These are phyloP conservation scores for Serilophus lunatus DNA, from an alignment of 2,113 vertebrate genomes.

Conservation along the genomic window DNA sequence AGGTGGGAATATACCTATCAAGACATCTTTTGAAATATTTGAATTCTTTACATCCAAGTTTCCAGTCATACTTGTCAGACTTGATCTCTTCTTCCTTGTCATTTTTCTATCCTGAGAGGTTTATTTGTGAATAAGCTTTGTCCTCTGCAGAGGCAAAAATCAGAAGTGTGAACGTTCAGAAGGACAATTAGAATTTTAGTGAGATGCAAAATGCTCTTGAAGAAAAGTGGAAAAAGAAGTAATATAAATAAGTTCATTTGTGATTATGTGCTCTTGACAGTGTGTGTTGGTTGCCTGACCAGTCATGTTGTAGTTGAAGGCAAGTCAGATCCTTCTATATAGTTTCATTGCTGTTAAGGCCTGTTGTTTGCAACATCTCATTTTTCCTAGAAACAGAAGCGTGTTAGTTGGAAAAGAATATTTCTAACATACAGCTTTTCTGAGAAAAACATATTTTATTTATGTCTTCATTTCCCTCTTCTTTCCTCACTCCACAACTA, in stretches of 20 bases:
- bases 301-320: not conserved
- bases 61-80: slow-evolving; percentile 29
- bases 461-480: not conserved
- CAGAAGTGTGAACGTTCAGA: not conserved
- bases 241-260: not conserved
- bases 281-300: not conserved
- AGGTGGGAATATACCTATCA: slow-evolving; percentile 55
- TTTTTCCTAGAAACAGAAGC: not conserved
- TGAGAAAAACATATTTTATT: not conserved
- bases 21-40: slow-evolving; percentile 42
- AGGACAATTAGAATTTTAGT: not conserved
- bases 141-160: not conserved
- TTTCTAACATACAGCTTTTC: not conserved
- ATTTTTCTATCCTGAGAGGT: not conserved
- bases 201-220: not conserved
- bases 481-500: not conserved
- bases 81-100: slow-evolving; percentile 3
- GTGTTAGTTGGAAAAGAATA: not conserved
- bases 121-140: slow-evolving; percentile 4
- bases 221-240: not conserved
- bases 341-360: not conserved
- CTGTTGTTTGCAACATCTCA: not conserved
- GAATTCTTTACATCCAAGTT: slow-evolving; percentile 36
- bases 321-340: not conserved
- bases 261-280: not conserved